Evolutionary conservation across 2,113 vertebrate genomes (phyloP).

Genomic region (Pituophis catenifer): DNA sequence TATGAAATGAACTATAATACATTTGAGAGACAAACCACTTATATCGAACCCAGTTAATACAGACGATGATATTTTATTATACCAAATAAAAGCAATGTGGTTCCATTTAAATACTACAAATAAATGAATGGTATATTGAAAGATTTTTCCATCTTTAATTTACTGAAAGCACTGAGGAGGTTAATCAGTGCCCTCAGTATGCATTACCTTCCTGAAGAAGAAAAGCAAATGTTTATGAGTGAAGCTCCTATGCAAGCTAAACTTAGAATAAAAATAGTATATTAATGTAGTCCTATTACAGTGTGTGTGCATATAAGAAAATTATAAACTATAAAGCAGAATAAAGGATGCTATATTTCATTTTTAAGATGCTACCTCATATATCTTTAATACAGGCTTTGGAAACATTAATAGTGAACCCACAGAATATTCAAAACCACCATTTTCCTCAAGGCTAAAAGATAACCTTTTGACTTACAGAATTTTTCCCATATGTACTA

Average conservation of each 20-base stretch:
- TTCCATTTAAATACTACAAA: constrained; percentile 36
- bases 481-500: not conserved
- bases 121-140: constrained; percentile 18
- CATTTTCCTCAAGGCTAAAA: constrained; percentile 6
- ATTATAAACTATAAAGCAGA: not conserved
- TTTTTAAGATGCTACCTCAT: fast-evolving
- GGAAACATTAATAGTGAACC: not conserved
- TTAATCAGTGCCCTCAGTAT: not conserved
- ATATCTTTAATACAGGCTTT: not conserved
- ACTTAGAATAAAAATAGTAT: not conserved
- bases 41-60: constrained; percentile 37
- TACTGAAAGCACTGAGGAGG: not conserved
- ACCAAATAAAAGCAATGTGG: constrained; percentile 37
- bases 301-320: not conserved
- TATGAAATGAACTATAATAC: constrained; percentile 47
- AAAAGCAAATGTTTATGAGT: not conserved
- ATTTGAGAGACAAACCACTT: constrained; percentile 59
- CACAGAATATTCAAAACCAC: not conserved
- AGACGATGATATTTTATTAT: constrained; percentile 45
- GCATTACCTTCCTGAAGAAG: constrained; percentile 1
- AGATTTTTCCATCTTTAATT: constrained; percentile 22
- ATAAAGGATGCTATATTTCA: not conserved
- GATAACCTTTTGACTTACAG: not conserved
- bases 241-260: not conserved
- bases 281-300: not conserved